Evolutionary conservation across 1,140 invertebrate genomes (phyloP).

Genomic region (fruit fly (Drosophila melanogaster)): DNA sequence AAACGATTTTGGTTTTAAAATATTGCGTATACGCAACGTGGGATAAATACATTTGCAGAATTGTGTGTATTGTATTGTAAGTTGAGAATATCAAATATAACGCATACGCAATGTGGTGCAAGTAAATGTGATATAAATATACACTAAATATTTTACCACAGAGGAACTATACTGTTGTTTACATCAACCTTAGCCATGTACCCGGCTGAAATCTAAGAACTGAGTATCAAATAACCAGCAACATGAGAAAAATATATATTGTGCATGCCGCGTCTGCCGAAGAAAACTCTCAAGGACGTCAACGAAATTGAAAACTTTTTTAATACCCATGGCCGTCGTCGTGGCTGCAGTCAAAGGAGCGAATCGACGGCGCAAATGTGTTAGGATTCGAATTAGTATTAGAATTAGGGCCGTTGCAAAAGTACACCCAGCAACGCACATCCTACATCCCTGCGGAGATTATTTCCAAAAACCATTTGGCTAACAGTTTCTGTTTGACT

Average conservation of each 20-base stretch:
- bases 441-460: background rate
- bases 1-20: too few relatives aligned
- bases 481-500: constrained; percentile 46
- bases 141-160: background rate
- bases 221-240: constrained; percentile 12
- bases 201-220: background rate
- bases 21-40: too few relatives aligned
- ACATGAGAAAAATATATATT: constrained; percentile 22
- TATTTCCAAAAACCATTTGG: constrained; percentile 28
- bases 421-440: background rate
- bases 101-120: background rate
- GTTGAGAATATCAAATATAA: background rate
- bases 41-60: too few relatives aligned
- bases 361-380: constrained; percentile 44
- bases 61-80: too few relatives aligned
- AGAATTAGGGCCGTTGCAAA: constrained; percentile 28
- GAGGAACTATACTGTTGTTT: too few relatives aligned
- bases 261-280: constrained; percentile 8
- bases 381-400: constrained; percentile 57
- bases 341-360: constrained; percentile 26
- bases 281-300: constrained; percentile 24
- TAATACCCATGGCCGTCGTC: constrained; percentile 47
- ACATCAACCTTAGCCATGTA: background rate
- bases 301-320: constrained; percentile 56
- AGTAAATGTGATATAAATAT: too few relatives aligned